Evolutionary conservation across 2,113 vertebrate genomes (phyloP).

Genomic region (Pampusana beccarii): DNA sequence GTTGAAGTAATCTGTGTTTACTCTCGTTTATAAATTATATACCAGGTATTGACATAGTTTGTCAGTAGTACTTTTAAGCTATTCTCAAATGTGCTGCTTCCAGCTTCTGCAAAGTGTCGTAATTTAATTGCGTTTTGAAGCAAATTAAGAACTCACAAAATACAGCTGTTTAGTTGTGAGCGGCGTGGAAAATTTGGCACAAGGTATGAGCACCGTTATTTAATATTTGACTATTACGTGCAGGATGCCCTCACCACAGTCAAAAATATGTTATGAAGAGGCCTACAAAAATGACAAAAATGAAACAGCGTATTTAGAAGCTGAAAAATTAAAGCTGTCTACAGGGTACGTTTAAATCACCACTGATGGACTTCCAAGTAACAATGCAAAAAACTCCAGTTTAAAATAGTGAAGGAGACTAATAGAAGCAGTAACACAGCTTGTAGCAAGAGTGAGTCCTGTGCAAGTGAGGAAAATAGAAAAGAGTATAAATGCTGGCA

Average conservation of each 20-base stretch:
- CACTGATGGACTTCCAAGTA: background rate
- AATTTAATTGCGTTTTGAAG: background rate
- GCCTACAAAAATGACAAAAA: background rate
- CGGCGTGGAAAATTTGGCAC: background rate
- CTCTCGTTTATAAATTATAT: background rate
- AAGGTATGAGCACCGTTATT: accelerated
- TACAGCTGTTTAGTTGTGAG: background rate
- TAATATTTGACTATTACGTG: accelerated
- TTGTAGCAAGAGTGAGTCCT: background rate
- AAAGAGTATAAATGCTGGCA: background rate
- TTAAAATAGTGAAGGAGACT: background rate
- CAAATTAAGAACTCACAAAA: background rate
- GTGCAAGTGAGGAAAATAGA: background rate
- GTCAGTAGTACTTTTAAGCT: background rate
- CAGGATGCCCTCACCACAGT: background rate
- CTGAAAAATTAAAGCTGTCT: background rate
- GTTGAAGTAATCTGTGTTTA: background rate
- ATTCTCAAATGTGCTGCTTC: background rate
- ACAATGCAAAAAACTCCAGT: background rate
- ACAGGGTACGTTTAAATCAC: background rate
- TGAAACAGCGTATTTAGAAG: background rate
- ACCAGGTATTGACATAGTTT: background rate
- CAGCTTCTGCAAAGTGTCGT: background rate
- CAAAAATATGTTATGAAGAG: background rate
- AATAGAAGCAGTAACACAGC: background rate